Evolutionary conservation across 2,113 vertebrate species (phyloP), one percentile per base, ranked within the genome.

Genomic region (Perognathus longimembris): DNA sequence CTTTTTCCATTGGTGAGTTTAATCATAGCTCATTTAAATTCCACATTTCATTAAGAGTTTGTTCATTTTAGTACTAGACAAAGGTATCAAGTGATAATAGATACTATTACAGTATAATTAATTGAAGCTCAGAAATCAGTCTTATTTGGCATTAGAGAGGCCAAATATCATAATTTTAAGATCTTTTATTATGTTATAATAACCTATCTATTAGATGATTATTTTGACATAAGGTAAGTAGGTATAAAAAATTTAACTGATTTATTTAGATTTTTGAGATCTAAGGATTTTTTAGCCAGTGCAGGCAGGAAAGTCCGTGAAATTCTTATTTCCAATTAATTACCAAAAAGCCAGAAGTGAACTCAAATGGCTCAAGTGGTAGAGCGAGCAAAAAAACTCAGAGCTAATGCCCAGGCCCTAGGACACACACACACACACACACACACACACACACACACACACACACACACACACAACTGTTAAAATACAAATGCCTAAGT

Each of bases 211-310:
- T 5, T 83, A 69, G 73, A 88, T 6, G 42, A 64, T 85, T 84
- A 77, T 74, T 90, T 63, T 85, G 70, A 89, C 20, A 42, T 3
- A 70, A 82, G 42, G 0, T 71, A n/a, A 71, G 10, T 32, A 32
- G 57, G 30, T 45, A 32, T 66, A 50, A 42, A 76, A 61, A 90
- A 94, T 69, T 77, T 63, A 86, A 74, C 69, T 80, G 80, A 64
- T 20, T 92, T 71, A 64, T 20, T 92, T 71, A 79, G 77, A 59
- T 54, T 17, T 88, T 74, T 74, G 91, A 71, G 59, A 79, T 45
- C 42, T 45, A n/a, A n/a, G n/a, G n/a, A n/a, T n/a, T n/a, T 45
- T 45, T 45, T 12, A 45, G 45, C 45, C 45, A 45, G 45, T 45
- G 9, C 45, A 45, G 45, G 45, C 45, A 45, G 45, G 45, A 45